Conservation (phyloP, 2,888 invertebrate species). For the Gastrophysa polygoni region DNA sequence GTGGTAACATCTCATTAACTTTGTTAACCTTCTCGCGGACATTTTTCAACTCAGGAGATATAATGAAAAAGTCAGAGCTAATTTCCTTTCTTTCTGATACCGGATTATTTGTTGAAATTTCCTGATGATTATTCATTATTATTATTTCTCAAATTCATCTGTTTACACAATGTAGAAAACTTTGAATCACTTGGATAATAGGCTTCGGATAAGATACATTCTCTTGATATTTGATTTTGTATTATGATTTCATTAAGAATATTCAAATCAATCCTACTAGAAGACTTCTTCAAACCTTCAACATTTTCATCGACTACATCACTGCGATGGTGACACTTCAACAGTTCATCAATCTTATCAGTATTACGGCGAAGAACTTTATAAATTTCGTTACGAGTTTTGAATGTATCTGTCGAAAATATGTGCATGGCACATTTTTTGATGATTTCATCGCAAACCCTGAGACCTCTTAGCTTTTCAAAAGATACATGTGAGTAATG, state of each 20-base stretch:
- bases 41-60: neutral
- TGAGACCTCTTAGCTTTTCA: neutral
- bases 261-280: neutral
- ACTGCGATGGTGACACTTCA: neutral
- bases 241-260: neutral
- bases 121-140: neutral
- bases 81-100: constrained; percentile 2
- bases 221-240: neutral
- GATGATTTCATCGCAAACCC: neutral
- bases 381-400: neutral
- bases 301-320: neutral
- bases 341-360: neutral
- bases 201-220: neutral
- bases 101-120: neutral
- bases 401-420: neutral
- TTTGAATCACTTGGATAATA: neutral
- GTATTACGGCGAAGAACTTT: neutral
- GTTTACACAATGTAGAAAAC: neutral
- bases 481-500: neutral
- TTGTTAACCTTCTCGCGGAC: neutral
- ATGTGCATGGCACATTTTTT: neutral
- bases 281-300: neutral
- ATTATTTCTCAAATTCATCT: neutral
- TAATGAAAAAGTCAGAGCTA: constrained; percentile 1
- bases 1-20: neutral